Conservation (phyloP, 2,797 vertebrate genomes). For the Hemibagrus guttatus region DNA sequence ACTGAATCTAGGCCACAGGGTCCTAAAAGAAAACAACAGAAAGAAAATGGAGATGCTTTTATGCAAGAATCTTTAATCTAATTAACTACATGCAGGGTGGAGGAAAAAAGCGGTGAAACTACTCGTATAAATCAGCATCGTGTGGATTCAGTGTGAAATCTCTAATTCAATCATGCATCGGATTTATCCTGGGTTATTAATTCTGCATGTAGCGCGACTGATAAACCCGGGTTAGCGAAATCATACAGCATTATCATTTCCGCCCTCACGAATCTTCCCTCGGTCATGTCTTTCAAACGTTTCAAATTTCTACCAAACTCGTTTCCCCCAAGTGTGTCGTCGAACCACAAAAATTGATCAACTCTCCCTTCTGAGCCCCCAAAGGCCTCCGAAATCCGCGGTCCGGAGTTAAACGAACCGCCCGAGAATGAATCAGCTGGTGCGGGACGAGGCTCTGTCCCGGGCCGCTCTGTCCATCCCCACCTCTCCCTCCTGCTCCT, state of each 20-base stretch:
- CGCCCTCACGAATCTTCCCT: neutral
- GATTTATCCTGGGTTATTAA: neutral
- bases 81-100: neutral
- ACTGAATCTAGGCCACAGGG: constrained; percentile 74
- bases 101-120: too few relatives aligned
- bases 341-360: neutral
- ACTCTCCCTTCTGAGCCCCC: neutral
- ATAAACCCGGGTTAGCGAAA: neutral
- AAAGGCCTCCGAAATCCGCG: constrained; percentile 56
- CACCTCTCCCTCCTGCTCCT: constrained; percentile 66
- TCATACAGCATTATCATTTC: constrained; percentile 4
- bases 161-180: neutral
- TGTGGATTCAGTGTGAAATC: neutral
- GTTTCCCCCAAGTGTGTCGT: neutral
- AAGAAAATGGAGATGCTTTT: constrained; percentile 49
- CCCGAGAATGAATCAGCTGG: constrained; percentile 30
- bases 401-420: constrained; percentile 34
- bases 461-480: constrained; percentile 62
- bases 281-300: neutral
- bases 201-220: neutral
- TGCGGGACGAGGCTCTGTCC: constrained; percentile 44
- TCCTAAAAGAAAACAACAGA: constrained; percentile 54
- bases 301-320: neutral
- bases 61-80: neutral
- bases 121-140: neutral